Evolutionary conservation across 2,113 vertebrate species (phyloP).

Genomic region (Amblyornis subalaris): DNA sequence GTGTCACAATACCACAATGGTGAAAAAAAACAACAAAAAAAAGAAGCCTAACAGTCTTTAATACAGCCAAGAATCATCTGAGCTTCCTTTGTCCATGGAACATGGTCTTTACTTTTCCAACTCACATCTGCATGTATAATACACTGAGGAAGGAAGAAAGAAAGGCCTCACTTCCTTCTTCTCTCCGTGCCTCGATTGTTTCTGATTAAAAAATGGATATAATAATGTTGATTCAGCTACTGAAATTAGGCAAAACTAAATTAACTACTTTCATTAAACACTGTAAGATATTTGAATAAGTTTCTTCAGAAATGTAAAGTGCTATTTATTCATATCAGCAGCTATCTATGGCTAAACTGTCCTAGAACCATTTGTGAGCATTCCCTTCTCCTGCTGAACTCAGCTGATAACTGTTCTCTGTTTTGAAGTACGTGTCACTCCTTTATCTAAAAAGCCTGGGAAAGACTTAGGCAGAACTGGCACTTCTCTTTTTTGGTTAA

Average conservation of each 20-base stretch:
- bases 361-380: constrained; percentile 11
- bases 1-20: neutral
- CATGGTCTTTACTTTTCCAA: constrained; percentile 1
- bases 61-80: neutral
- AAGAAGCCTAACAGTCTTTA: neutral
- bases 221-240: constrained; percentile 13
- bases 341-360: constrained; percentile 8
- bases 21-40: neutral
- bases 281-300: neutral
- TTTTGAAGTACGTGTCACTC: constrained; percentile 17
- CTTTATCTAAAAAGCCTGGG: neutral
- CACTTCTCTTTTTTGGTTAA: neutral
- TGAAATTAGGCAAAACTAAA: constrained; percentile 1
- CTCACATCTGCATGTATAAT: neutral
- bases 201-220: constrained; percentile 21
- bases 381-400: neutral
- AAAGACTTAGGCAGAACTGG: neutral
- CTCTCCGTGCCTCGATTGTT: constrained; percentile 2
- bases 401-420: neutral
- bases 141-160: constrained; percentile 25
- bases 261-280: neutral
- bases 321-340: constrained; percentile 1
- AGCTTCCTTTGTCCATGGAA: neutral
- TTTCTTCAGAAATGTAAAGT: constrained; percentile 35
- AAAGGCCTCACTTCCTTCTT: constrained; percentile 12